A percentile compares a stretch with the other conserved stretches of the same genome.
phyloP scores from a whole-genome alignment of 2,113 vertebrate genomes.

The Myotis lucifugus region DNA sequence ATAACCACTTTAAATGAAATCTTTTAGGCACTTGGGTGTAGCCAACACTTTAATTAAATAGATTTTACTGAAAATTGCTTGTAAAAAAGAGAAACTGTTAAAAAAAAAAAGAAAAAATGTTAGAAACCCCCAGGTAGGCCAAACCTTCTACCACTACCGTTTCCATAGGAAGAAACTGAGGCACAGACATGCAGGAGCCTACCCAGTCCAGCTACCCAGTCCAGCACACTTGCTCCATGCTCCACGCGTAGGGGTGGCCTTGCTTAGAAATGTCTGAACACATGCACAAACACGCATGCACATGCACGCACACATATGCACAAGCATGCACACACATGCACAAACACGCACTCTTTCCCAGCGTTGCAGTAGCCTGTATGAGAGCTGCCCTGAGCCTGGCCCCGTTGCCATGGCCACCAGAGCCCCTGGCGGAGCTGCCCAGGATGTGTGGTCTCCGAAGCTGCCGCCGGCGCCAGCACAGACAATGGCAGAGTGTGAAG shows the following conservation, averaged over 20 bases:
- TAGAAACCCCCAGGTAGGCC: neutral
- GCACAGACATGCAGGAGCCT: neutral
- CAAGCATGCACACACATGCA: neutral
- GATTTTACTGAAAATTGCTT: neutral
- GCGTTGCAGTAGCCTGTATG: rapidly evolving
- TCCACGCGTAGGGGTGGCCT: neutral
- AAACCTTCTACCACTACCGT: neutral
- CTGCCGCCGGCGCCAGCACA: neutral
- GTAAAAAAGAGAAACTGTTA: neutral
- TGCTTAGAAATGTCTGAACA: neutral
- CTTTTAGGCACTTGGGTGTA: too few species aligned
- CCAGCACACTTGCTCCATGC: neutral
- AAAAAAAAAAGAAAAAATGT: neutral
- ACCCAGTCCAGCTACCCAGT: neutral
- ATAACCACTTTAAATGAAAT: too few species aligned
- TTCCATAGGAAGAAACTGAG: neutral
- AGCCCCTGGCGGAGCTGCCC: neutral
- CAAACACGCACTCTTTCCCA: neutral
- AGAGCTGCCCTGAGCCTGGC: neutral
- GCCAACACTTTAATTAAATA: neutral
- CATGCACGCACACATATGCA: neutral
- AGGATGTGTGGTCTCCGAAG: neutral
- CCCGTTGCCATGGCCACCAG: slow-evolving; percentile 34
- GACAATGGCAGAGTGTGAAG: neutral
- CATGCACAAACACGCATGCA: too few species aligned